Evolutionary conservation across 1,140 invertebrate genomes (phyloP).

Genomic region (Maniola jurtina): DNA sequence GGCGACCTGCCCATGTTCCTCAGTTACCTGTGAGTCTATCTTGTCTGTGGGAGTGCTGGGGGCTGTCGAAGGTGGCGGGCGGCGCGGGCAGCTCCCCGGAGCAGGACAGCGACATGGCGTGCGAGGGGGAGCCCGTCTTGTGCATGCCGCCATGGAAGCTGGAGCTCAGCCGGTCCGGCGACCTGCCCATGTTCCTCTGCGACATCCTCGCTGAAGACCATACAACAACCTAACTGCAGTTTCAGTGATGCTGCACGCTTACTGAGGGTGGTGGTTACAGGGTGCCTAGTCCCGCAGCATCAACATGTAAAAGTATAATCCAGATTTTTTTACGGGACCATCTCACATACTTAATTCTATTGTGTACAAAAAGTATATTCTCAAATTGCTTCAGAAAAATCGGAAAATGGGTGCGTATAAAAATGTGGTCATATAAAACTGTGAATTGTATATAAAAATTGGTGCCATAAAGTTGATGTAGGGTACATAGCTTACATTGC

Average conservation of each 20-base stretch:
- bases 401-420: too few species aligned
- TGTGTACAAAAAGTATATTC: too few species aligned
- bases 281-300: too few species aligned
- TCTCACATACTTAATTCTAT: too few species aligned
- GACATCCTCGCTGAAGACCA: slow-evolving; percentile 57
- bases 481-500: slow-evolving; percentile 76
- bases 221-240: background rate
- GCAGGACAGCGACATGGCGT: slow-evolving; percentile 54
- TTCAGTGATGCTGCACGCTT: background rate
- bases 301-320: too few species aligned
- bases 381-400: too few species aligned
- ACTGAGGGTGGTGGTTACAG: too few species aligned
- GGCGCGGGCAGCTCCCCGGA: slow-evolving; percentile 55
- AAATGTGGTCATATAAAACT: too few species aligned
- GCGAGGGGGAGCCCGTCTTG: slow-evolving; percentile 41
- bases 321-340: too few species aligned
- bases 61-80: slow-evolving; percentile 51
- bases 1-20: slow-evolving; percentile 82
- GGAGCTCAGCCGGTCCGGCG: slow-evolving; percentile 84
- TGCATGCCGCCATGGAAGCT: slow-evolving; percentile 80
- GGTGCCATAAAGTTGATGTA: background rate
- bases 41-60: slow-evolving; percentile 39
- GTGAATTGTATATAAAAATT: too few species aligned
- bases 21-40: slow-evolving; percentile 18
- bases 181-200: slow-evolving; percentile 79